Evolutionary conservation across 2,888 invertebrate genomes (phyloP).

Genomic region (Corythucha ciliata): DNA sequence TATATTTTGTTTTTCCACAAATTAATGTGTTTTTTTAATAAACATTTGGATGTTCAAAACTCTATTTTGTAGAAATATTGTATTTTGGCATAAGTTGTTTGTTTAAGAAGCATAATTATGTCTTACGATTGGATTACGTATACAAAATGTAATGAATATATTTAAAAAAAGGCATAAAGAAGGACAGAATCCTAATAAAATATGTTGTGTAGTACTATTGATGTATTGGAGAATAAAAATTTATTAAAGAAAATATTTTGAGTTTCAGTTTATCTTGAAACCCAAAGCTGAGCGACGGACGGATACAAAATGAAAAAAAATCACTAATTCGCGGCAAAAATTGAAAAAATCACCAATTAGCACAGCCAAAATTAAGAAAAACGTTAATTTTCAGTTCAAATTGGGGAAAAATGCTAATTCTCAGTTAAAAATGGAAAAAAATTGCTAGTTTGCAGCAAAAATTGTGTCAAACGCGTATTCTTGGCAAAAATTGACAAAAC

Average conservation of each 20-base stretch:
- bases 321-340: too few species aligned
- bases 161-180: constrained; percentile 30
- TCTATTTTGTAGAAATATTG: constrained; percentile 34
- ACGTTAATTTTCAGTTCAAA: too few species aligned
- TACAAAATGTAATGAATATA: constrained; percentile 33
- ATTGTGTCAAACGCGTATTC: too few species aligned
- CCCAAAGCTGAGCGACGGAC: too few species aligned
- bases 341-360: too few species aligned
- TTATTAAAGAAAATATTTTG: constrained; percentile 28
- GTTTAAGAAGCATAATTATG: constrained; percentile 31
- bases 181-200: constrained; percentile 36
- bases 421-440: too few species aligned
- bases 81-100: constrained; percentile 34
- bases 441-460: too few species aligned
- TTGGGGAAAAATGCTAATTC: too few species aligned
- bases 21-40: constrained; percentile 31
- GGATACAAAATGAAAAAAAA: too few species aligned
- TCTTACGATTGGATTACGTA: constrained; percentile 33
- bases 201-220: constrained; percentile 37
- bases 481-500: too few species aligned
- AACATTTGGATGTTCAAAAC: constrained; percentile 33
- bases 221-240: constrained; percentile 37
- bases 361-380: too few species aligned
- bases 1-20: constrained; percentile 28
- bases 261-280: background rate